Evolutionary conservation across 2,797 vertebrate species (phyloP).

Genomic region (Falco rusticolus): DNA sequence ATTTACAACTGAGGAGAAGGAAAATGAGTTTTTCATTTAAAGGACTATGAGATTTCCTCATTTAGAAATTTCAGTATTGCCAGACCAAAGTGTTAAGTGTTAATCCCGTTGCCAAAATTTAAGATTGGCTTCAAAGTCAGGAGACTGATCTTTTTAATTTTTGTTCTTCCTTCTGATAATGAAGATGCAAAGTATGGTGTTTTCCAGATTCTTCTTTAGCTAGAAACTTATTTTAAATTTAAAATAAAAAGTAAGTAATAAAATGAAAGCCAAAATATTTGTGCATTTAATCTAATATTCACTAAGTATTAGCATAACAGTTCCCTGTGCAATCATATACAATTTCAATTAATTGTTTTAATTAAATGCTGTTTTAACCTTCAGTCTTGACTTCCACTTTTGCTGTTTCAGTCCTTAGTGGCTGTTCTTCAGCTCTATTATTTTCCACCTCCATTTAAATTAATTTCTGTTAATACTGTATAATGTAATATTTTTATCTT

Average conservation of each 20-base stretch:
- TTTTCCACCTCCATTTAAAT: background rate
- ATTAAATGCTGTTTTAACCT: background rate
- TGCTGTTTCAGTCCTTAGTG: background rate
- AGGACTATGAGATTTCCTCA: background rate
- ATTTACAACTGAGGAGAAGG: background rate
- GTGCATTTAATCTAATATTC: background rate
- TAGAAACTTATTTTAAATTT: background rate
- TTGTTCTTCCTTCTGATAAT: background rate
- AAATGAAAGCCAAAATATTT: background rate
- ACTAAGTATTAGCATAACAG: background rate
- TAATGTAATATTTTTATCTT: background rate
- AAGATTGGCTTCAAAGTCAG: background rate
- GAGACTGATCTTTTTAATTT: background rate
- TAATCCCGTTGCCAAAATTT: background rate
- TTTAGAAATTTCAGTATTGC: background rate
- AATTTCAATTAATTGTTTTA: slow-evolving; percentile 40
- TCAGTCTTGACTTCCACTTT: background rate
- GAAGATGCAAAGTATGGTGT: background rate
- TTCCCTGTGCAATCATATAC: background rate
- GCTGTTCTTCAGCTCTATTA: background rate
- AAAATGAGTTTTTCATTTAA: background rate
- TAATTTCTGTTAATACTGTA: background rate
- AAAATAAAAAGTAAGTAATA: background rate
- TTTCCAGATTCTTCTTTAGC: background rate
- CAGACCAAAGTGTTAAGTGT: background rate